Evolutionary conservation across 35 echinoderm and acorn worm genomes (phyloP).

Genomic region (Acanthaster planci): DNA sequence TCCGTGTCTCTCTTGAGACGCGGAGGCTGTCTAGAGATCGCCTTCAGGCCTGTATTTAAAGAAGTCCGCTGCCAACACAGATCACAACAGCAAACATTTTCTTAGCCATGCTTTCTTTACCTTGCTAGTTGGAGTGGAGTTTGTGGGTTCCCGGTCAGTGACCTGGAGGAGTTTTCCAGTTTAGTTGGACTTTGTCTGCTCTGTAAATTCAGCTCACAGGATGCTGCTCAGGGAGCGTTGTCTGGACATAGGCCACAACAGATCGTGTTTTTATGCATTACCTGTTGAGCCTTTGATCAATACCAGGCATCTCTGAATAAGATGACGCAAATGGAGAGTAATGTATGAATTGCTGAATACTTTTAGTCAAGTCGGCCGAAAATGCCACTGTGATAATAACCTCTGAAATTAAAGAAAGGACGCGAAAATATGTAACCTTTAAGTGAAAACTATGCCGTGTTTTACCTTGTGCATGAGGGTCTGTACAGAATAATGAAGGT

Average conservation of each 20-base stretch:
- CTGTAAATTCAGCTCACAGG: background rate
- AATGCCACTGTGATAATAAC: too few species aligned
- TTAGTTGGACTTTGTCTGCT: slow-evolving; percentile 8
- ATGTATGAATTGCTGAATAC: background rate
- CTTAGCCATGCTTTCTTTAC: background rate
- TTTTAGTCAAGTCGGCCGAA: background rate
- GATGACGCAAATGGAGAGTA: slow-evolving; percentile 1
- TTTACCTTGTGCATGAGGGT: too few species aligned
- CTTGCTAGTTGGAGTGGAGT: background rate
- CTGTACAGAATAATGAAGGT: too few species aligned
- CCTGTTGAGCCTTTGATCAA: slow-evolving; percentile 12
- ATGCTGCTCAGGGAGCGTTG: background rate
- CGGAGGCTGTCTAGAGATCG: background rate
- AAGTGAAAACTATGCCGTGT: too few species aligned
- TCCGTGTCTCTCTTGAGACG: too few species aligned
- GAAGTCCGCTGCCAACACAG: background rate
- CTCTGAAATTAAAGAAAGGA: too few species aligned
- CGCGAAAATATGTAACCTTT: too few species aligned
- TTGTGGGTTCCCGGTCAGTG: background rate
- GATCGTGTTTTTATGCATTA: slow-evolving; percentile 23
- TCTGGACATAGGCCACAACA: background rate
- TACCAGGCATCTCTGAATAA: background rate
- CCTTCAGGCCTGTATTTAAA: slow-evolving; percentile 5
- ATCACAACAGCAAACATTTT: slow-evolving; percentile 30
- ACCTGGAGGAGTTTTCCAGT: background rate